phyloP scores from a whole-genome alignment of 2,797 vertebrate species.

The Anas bernieri region DNA sequence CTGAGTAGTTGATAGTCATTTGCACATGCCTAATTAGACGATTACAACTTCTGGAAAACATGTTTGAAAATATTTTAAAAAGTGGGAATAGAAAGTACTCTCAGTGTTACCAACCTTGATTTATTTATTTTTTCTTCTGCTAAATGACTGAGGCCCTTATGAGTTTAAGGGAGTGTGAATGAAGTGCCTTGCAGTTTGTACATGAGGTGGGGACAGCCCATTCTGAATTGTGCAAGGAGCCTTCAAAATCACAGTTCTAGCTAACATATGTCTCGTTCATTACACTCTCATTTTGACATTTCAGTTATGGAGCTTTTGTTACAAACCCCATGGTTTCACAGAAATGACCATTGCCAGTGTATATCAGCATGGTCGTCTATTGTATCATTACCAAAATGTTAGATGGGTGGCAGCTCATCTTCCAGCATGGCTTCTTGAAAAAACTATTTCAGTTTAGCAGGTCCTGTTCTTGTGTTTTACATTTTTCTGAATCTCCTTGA shows the following conservation, averaged over 20 bases:
- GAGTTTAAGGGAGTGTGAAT: neutral
- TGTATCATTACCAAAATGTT: neutral
- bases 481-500: neutral
- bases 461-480: neutral
- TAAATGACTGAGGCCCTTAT: neutral
- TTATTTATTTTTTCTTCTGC: neutral
- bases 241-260: neutral
- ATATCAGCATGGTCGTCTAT: neutral
- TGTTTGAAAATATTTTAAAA: neutral
- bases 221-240: neutral
- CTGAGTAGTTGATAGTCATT: neutral
- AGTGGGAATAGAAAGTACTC: neutral
- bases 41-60: neutral
- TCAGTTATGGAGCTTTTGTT: neutral
- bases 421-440: neutral
- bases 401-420: neutral
- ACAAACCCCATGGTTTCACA: accelerated
- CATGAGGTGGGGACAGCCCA: neutral
- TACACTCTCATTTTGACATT: neutral
- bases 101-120: neutral
- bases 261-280: accelerated
- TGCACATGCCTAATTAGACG: constrained; percentile 10
- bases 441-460: neutral
- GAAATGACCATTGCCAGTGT: neutral
- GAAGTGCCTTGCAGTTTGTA: neutral